Percentiles rank a stretch among this genome's conserved stretches.
Evolutionary conservation across 2,113 vertebrate genomes (phyloP).

Genomic region (Plestiodon gilberti): DNA sequence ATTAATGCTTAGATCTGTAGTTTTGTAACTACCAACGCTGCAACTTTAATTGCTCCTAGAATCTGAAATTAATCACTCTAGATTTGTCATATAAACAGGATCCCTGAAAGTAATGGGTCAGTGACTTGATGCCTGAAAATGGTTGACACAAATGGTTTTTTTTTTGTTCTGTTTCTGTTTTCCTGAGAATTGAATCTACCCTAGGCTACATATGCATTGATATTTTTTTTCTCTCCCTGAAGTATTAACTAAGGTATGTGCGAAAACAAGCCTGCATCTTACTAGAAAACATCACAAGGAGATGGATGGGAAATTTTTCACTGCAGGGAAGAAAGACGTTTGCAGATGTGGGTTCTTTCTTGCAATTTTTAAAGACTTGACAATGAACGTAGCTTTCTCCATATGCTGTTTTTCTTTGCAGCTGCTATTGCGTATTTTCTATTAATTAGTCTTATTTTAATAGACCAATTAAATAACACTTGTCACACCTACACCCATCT

Average conservation of each 20-base stretch:
- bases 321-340: conserved; percentile 37
- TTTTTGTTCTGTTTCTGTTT: not conserved
- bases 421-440: conserved; percentile 16
- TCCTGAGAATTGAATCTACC: conserved; percentile 25
- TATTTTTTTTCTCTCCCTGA: not conserved
- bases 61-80: conserved; percentile 28
- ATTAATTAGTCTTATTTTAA: conserved; percentile 38
- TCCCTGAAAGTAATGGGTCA: conserved; percentile 25
- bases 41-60: conserved; percentile 46
- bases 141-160: not conserved
- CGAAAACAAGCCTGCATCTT: not conserved
- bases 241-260: conserved; percentile 9
- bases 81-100: conserved; percentile 5
- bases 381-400: conserved; percentile 25
- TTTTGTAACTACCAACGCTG: conserved; percentile 34
- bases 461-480: conserved; percentile 1
- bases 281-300: conserved; percentile 38
- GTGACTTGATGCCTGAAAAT: conserved; percentile 15
- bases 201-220: not conserved
- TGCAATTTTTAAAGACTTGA: conserved; percentile 12
- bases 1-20: conserved; percentile 45
- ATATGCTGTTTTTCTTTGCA: conserved; percentile 42
- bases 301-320: conserved; percentile 45
- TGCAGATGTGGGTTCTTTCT: conserved; percentile 40
- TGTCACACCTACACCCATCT: not conserved